These are phyloP conservation scores for Strongylocentrotus purpuratus DNA, from an alignment of 35 echinoderm and acorn worm genomes.

Conservation along the genomic window DNA sequence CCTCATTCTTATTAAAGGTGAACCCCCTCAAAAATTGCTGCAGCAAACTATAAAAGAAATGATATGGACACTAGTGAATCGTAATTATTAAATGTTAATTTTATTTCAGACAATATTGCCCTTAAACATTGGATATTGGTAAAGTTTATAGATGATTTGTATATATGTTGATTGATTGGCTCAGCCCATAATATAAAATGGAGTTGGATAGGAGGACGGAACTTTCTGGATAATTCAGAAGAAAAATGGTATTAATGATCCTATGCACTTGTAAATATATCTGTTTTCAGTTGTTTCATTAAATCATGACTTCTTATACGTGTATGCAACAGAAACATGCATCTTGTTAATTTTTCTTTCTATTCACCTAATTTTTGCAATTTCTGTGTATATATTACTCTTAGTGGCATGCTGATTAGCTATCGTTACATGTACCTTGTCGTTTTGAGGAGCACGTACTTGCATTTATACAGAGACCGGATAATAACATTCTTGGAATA, in stretches of 20 bases:
- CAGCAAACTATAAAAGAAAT: too few species aligned
- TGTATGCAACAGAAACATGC: background rate
- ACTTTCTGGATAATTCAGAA: background rate
- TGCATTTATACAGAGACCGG: background rate
- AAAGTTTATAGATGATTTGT: too few species aligned
- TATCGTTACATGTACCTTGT: background rate
- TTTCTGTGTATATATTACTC: background rate
- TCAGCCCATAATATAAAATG: background rate
- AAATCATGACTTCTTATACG: background rate
- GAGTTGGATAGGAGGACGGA: background rate
- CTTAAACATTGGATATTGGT: too few species aligned
- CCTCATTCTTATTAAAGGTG: too few species aligned
- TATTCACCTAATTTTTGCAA: background rate
- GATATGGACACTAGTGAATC: background rate
- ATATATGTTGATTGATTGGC: background rate
- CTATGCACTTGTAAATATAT: slow-evolving; percentile 3
- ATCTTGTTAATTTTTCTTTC: background rate
- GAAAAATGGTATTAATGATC: background rate
- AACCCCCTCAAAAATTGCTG: too few species aligned
- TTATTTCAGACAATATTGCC: too few species aligned
- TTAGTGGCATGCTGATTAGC: background rate
- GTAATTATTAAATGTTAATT: background rate
- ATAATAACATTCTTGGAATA: background rate
- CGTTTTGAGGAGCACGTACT: background rate
- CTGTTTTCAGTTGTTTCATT: background rate